Conservation (phyloP, 2,113 vertebrate genomes). For the Bubo blakistoni region DNA sequence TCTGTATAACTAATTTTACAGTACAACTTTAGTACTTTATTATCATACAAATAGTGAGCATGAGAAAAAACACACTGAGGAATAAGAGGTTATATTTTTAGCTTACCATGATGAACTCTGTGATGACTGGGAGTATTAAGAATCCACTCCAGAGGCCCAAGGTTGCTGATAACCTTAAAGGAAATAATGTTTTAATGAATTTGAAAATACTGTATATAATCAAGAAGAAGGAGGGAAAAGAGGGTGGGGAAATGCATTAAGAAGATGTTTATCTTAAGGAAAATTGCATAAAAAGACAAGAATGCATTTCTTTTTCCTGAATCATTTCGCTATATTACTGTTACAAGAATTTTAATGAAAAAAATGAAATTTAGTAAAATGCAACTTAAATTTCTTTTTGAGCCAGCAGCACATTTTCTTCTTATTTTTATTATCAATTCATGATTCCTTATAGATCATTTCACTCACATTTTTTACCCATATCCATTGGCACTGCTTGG, state of each 20-base stretch:
- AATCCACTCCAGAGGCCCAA: slow-evolving; percentile 89
- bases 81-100: background rate
- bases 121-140: slow-evolving; percentile 94
- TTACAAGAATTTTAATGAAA: background rate
- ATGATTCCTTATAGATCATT: background rate
- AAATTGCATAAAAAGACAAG: background rate
- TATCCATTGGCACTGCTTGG: background rate
- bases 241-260: background rate
- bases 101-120: slow-evolving; percentile 89
- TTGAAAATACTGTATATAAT: background rate
- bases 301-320: background rate
- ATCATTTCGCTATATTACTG: background rate
- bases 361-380: background rate
- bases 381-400: background rate
- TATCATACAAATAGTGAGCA: background rate
- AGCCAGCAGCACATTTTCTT: background rate
- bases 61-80: background rate
- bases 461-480: background rate
- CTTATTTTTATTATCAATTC: background rate
- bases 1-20: background rate
- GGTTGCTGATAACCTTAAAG: slow-evolving; percentile 79
- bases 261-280: background rate
- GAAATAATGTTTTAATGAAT: background rate
- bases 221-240: background rate
- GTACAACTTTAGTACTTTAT: background rate